These are phyloP conservation scores for Notechis scutatus DNA, from an alignment of 2,113 vertebrate species.

Conservation along the genomic window DNA sequence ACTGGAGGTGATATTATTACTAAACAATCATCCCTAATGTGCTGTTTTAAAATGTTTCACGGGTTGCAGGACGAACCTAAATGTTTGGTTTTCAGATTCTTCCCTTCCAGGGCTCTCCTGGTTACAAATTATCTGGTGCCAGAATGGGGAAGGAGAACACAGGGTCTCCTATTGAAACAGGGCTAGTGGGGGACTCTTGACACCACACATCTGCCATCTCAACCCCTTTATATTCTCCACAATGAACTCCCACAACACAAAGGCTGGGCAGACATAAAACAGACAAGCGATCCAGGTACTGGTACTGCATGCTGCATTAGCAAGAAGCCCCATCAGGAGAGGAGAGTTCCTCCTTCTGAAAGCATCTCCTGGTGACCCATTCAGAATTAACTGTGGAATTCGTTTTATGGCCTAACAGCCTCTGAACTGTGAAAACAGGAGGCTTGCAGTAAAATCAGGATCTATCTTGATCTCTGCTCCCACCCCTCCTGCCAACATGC, in stretches of 20 bases:
- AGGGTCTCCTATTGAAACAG: neutral
- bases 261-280: slow-evolving; percentile 4
- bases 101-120: neutral
- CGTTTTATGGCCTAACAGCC: slow-evolving; percentile 13
- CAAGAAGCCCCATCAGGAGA: slow-evolving; percentile 19
- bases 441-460: neutral
- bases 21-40: neutral
- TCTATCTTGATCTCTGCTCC: no score
- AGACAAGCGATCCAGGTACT: slow-evolving; percentile 6
- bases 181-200: neutral
- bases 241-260: slow-evolving; percentile 14
- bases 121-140: neutral
- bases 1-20: neutral
- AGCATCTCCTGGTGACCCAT: neutral
- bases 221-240: slow-evolving; percentile 2
- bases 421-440: slow-evolving; percentile 4
- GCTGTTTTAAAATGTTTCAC: neutral
- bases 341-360: neutral
- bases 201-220: slow-evolving; percentile 29
- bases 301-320: neutral
- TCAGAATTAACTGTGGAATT: slow-evolving; percentile 3
- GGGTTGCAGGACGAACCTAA: neutral
- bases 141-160: neutral
- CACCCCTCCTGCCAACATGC: neutral
- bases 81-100: neutral